These are phyloP conservation scores for Heliconius ethilla DNA, from an alignment of 2,888 invertebrate species.

Conservation along the genomic window DNA sequence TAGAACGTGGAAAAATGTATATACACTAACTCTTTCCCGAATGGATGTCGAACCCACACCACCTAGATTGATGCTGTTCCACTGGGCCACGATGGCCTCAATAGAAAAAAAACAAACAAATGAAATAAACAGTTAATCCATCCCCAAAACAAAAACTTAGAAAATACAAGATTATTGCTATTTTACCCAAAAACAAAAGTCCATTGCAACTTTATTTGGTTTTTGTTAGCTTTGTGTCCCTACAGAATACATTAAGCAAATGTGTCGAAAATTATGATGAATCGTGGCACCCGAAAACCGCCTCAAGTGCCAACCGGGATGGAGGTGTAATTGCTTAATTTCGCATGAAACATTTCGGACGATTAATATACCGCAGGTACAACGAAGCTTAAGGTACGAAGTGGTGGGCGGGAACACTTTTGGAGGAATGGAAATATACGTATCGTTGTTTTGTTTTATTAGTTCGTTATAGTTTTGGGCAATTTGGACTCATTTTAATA, in stretches of 20 bases:
- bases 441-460: not conserved
- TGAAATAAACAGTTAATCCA: not conserved
- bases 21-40: too few species aligned
- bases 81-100: not conserved
- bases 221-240: slow-evolving; percentile 19
- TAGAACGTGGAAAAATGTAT: too few species aligned
- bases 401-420: slow-evolving; percentile 3
- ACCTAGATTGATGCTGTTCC: not conserved
- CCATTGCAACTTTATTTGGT: not conserved
- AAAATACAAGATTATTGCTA: not conserved
- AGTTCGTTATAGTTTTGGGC: not conserved
- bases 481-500: too few species aligned
- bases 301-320: slow-evolving; percentile 20
- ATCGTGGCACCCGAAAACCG: slow-evolving; percentile 28
- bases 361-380: slow-evolving; percentile 24
- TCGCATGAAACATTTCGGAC: slow-evolving; percentile 30
- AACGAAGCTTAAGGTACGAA: not conserved
- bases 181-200: slow-evolving; percentile 4
- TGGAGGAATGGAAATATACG: slow-evolving; percentile 16
- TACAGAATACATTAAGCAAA: slow-evolving; percentile 25
- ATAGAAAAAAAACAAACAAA: not conserved
- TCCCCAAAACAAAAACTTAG: not conserved
- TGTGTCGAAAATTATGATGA: slow-evolving; percentile 32
- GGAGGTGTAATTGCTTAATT: slow-evolving; percentile 35
- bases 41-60: too few species aligned